phyloP scores from a whole-genome alignment of 2,113 vertebrate genomes.

The Mormyrus lacerda region DNA sequence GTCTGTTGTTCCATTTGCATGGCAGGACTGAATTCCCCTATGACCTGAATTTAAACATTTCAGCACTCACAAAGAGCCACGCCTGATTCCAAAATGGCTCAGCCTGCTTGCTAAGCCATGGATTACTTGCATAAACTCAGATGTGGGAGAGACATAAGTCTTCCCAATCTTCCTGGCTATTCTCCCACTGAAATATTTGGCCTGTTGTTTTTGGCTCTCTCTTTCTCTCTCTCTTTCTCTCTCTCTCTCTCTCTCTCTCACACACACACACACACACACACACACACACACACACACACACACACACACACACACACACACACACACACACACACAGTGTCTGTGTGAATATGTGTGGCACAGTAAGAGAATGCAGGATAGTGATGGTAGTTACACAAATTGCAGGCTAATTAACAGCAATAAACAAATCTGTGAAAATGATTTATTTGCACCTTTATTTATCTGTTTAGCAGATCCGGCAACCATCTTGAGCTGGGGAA shows the following conservation, averaged over 20 bases:
- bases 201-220: not conserved
- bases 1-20: conserved; percentile 26
- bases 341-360: not conserved
- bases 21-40: conserved; percentile 19
- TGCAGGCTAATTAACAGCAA: not conserved
- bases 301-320: not conserved
- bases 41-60: conserved; percentile 28
- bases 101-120: not conserved
- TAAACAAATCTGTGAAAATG: not conserved
- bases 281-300: not conserved
- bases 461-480: not conserved
- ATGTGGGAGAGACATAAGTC: not conserved
- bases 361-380: not conserved
- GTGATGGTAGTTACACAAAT: not conserved
- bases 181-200: conserved; percentile 5
- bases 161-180: conserved; percentile 5
- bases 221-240: not conserved
- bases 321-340: not conserved
- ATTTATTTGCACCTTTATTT: not conserved
- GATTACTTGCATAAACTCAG: conserved; percentile 7
- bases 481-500: not conserved
- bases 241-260: too few species aligned
- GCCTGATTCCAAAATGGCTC: not conserved
- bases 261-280: not conserved
- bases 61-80: not conserved